Conservation (phyloP, 2,797 vertebrate genomes). For the Poecilia wingei region DNA sequence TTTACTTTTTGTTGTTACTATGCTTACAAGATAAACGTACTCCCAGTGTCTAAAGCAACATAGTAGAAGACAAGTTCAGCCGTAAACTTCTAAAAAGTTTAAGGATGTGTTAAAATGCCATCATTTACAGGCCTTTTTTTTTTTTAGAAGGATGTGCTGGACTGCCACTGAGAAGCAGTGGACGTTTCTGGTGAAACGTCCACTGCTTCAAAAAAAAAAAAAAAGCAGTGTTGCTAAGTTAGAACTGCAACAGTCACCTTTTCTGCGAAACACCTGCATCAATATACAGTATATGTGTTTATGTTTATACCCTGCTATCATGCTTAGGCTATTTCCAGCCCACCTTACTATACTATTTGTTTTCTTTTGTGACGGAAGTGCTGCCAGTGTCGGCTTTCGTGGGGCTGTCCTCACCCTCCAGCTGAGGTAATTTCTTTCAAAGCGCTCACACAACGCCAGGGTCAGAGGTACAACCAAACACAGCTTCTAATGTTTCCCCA, state of each 20-base stretch:
- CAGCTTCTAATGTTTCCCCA: conserved; percentile 45
- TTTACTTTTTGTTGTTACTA: conserved; percentile 30
- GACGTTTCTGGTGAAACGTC: background rate
- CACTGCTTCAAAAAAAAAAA: no score
- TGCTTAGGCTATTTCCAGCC: conserved; percentile 39
- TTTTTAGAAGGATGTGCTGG: background rate
- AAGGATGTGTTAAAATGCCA: background rate
- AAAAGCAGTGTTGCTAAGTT: background rate
- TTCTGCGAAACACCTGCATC: conserved; percentile 43
- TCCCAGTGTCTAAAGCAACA: conserved; percentile 17
- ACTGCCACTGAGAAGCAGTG: conserved; percentile 8
- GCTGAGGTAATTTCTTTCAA: conserved; percentile 56
- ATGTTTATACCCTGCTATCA: conserved; percentile 14
- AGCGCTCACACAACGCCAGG: conserved; percentile 44
- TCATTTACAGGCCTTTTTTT: background rate
- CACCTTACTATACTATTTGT: conserved; percentile 56
- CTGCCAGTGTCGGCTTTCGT: conserved; percentile 47
- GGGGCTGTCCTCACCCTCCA: conserved; percentile 32
- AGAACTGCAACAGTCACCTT: conserved; percentile 13
- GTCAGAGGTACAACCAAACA: conserved; percentile 69
- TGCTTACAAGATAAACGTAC: conserved; percentile 30
- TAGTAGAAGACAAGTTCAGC: conserved; percentile 14
- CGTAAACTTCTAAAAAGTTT: conserved; percentile 2
- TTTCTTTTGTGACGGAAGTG: conserved; percentile 53
- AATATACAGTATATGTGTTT: conserved; percentile 14